Percentiles rank a stretch among this genome's conserved stretches.
These are phyloP conservation scores for Thalassophryne amazonica DNA, from an alignment of 2,797 vertebrate species.

Conservation along the genomic window DNA sequence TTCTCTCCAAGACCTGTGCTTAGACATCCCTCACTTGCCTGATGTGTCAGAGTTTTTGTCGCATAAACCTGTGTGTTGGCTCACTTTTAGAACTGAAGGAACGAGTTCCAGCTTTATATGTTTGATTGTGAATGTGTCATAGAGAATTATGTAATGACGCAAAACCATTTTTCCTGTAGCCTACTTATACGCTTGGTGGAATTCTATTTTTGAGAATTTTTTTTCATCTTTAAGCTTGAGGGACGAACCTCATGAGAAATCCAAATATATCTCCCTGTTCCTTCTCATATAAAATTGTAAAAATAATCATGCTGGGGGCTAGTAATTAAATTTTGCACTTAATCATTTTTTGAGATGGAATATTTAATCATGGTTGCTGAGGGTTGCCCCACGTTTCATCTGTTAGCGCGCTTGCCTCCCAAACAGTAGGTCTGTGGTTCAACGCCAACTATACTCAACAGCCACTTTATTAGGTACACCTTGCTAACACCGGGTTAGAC, in stretches of 20 bases:
- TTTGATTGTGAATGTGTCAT: background rate
- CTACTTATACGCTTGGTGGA: slow-evolving; percentile 26
- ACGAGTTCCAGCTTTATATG: background rate
- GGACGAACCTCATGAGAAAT: slow-evolving; percentile 48
- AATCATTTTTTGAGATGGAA: slow-evolving; percentile 60
- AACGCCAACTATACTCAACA: too few relatives aligned
- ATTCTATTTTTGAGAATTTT: slow-evolving; percentile 18
- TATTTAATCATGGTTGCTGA: slow-evolving; percentile 53
- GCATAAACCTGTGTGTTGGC: slow-evolving; percentile 3
- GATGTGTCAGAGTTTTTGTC: slow-evolving; percentile 28
- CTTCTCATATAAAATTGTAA: slow-evolving; percentile 43
- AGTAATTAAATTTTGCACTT: slow-evolving; percentile 63
- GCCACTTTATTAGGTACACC: too few relatives aligned
- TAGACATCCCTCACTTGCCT: slow-evolving; percentile 46
- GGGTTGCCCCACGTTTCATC: slow-evolving; percentile 40
- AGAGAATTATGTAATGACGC: background rate
- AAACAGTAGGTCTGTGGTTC: too few relatives aligned
- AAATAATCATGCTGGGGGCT: slow-evolving; percentile 58
- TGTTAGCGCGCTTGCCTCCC: too few relatives aligned
- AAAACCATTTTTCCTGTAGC: background rate
- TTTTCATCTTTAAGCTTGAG: slow-evolving; percentile 29
- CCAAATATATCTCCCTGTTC: slow-evolving; percentile 57
- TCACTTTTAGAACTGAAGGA: slow-evolving; percentile 19
- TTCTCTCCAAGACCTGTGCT: slow-evolving; percentile 67
- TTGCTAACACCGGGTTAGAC: too few relatives aligned